Evolutionary conservation across 2,888 invertebrate species (phyloP), one percentile per base, ranked within the genome.

Genomic region (Lagria hirta): DNA sequence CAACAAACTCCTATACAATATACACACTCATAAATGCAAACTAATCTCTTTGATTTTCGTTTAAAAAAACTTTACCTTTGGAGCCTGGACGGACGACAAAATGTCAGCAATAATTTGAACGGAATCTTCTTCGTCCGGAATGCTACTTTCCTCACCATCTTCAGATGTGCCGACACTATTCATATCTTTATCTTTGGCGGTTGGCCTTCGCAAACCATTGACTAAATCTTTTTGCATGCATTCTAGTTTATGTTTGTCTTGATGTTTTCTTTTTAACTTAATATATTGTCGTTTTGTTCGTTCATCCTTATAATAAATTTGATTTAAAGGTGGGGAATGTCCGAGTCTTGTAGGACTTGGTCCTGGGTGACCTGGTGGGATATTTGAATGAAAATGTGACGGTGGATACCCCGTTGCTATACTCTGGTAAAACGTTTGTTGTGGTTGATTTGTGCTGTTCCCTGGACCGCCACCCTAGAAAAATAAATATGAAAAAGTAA

Each of bases 71-170:
- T 5, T 61, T 64, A 85, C 87, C 77, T 81, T 82, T 38, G 88
- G 88, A 59, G 84, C 81, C 66, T 84, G 81, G 60, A 86, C 82
- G 54, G 83, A 81, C 15, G 86, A 85, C 54, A 88, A 75, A 66
- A 85, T 76, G 63, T 88, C 87, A 26, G 83, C 78, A 47, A 85
- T 76, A 43, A 81, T 75, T 58, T 83, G 79, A 48, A 80, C 78
- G 57, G 84, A 84, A 58, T 82, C 81, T 52, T 87, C 87, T 48
- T 88, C 86, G 61, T 83, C 84, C 49, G 82, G 82, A 49, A 83
- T 79, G 60, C 85, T 81, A 27, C 83, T 83, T 60, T 87, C 86
- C 60, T 86, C 86, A 43, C 86, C 86, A 70, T 87, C 86, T 46
- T 86, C 86, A 22, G 84, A 84, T n/a, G 84, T 84, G n/a, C 84